Conservation (phyloP, 2,113 vertebrate genomes). For the Mellivora capensis region DNA sequence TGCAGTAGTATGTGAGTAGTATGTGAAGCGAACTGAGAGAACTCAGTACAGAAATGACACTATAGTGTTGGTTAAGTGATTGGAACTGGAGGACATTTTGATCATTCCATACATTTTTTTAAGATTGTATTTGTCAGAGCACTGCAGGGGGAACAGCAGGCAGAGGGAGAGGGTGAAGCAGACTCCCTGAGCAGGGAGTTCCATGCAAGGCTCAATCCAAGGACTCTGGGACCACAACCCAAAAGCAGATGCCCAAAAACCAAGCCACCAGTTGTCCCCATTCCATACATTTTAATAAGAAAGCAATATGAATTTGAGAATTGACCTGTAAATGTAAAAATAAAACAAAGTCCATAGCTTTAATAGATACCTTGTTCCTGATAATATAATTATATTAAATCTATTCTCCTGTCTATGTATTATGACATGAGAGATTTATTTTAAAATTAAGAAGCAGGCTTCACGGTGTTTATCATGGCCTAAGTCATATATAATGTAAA, state of each 20-base stretch:
- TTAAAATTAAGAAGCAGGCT: background rate
- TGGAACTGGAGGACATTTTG: background rate
- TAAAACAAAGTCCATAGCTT: background rate
- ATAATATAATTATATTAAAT: background rate
- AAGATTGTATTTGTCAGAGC: background rate
- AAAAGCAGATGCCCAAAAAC: background rate
- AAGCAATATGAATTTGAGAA: background rate
- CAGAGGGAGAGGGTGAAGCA: background rate
- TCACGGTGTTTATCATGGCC: background rate
- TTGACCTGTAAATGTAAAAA: background rate
- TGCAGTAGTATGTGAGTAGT: background rate
- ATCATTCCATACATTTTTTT: background rate
- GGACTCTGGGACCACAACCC: background rate
- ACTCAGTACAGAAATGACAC: rapidly evolving
- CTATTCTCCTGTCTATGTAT: background rate
- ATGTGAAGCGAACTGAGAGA: background rate
- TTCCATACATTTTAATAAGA: background rate
- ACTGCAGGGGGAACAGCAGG: background rate
- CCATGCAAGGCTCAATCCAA: background rate
- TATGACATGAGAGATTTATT: background rate
- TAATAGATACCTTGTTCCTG: background rate
- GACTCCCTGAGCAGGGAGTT: background rate
- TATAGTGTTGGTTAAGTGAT: background rate
- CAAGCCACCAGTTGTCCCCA: background rate
- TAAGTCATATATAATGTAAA: background rate